Base-by-base conservation (phyloP, 2,113 vertebrate species). In the Phylloscopus whistleri region DNA sequence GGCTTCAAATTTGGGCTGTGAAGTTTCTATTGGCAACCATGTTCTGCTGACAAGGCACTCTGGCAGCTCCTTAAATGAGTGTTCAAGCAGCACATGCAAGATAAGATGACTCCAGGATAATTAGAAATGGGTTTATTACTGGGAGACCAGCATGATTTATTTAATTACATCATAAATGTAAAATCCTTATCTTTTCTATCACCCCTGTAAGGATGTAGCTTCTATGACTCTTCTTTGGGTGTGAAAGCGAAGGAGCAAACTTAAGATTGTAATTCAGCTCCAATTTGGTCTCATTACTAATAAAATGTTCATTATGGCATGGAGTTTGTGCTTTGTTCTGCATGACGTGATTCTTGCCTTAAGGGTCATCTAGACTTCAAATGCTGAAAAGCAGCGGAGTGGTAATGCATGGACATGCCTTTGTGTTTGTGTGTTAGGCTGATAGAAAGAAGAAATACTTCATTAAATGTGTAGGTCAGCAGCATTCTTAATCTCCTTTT, bases 161-260 rank as follows among this genome's bases (percentile, higher is more conserved):
- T 72, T 96, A 89, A 93, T 91, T 95, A 62, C 31, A 84, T 56
- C 49, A 16, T 75, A 68, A 84, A 51, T 30, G 4, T 35, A 59
- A 59, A 17, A 37, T 46, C 43, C 82, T 90, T 95, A 89, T 92
- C 84, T 94, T 43, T 89, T 75, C 70, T 33, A 91, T 95, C 14
- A 0, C 31, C 30, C 14, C 1, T 28, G 26, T 72, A 82, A 75
- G 74, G 60, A 75, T 63, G 28, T 79, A 46, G 37, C 20, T 77
- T 84, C 48, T 26, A 56, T 78, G 56, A n/a, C 39, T 84, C 15
- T 73, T 90, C 68, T 90, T 76, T 63, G 80, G 58, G 74, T 74
- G 37, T 84, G 66, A 89, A 93, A 93, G 69, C 55, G 44, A 51
- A 85, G 31, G 46, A 82, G 75, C 49, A 89, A 83, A 88, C 52